Evolutionary conservation across 2,888 invertebrate species (phyloP), one percentile per base, ranked within the genome.

Genomic region (Cephus runcator): DNA sequence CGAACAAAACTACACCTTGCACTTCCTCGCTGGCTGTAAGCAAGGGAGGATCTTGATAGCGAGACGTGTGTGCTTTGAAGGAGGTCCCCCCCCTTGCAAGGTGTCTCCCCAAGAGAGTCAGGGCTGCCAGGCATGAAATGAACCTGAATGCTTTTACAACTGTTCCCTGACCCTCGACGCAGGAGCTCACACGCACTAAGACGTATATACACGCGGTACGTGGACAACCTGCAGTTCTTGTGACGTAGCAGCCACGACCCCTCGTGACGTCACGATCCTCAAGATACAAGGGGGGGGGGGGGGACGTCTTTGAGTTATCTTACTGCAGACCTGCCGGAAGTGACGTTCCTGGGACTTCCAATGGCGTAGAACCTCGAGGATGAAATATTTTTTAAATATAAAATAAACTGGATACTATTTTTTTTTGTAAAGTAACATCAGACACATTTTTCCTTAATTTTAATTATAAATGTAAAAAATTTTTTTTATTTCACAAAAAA

Each of bases 61-160:
- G 74, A 56, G 40, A 56, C 40, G 40, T 56, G 40, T 73, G 77
- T 74, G 77, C 77, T 73, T 77, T 77, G 73, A 83, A 82, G 84
- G 79, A 81, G 78, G 79, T 82, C 83, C 83, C 83, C 83, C 85
- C 83, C 83, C 84, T 84, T 83, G 84, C 84, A 87, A 87, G 85
- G 87, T 86, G 86, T 71, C 71, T 30, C 71, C 40, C 23, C 71
- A 71, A 71, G 31, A 80, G 81, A 78, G 78, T 78, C 79, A 83
- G 81, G 34, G 74, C 74, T 79, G 81, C 79, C 84, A 84, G 79
- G 78, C 80, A 82, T 79, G 76, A 82, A 84, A 84, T 68, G 80
- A 75, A 79, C 82, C 79, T 87, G 86, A 88, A 88, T 88, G 86
- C 82, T 77, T 79, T 80, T 80, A 81, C 80, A 77, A 73, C 33